Evolutionary conservation across 1,140 invertebrate genomes (phyloP).

Genomic region (Bombus superbus): DNA sequence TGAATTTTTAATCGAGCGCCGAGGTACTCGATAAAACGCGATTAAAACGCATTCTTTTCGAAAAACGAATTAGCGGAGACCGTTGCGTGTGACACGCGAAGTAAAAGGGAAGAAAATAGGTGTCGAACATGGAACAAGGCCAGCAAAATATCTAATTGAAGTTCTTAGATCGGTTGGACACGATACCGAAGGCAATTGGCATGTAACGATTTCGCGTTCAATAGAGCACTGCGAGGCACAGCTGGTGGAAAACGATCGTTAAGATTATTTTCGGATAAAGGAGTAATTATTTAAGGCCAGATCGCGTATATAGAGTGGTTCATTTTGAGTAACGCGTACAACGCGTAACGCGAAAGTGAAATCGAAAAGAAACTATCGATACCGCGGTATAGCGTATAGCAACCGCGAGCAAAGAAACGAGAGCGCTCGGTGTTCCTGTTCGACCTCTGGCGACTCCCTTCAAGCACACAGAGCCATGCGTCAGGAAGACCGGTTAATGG

Average conservation of each 20-base stretch:
- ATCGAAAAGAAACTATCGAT: neutral
- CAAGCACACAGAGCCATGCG: constrained; percentile 49
- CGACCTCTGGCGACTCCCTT: constrained; percentile 34
- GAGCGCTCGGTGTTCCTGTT: constrained; percentile 8
- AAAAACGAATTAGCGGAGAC: neutral
- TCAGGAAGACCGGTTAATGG: constrained; percentile 59
- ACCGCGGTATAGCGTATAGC: neutral
- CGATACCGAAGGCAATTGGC: constrained; percentile 69
- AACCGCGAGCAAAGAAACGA: neutral
- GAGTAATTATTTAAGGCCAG: too few relatives aligned
- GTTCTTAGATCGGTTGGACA: constrained; percentile 56
- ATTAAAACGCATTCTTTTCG: neutral
- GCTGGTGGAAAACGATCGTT: too few relatives aligned
- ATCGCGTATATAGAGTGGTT: too few relatives aligned
- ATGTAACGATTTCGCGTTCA: constrained; percentile 56
- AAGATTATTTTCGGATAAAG: too few relatives aligned
- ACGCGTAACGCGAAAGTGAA: neutral
- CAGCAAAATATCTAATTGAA: constrained; percentile 2
- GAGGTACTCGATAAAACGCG: neutral
- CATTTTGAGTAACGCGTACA: too few relatives aligned
- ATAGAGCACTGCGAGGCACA: neutral
- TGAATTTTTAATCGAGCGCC: neutral
- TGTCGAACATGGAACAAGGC: neutral
- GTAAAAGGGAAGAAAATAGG: neutral
- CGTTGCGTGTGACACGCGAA: constrained; percentile 3